These are phyloP conservation scores for Hydrolagus colliei DNA, from an alignment of 2,797 vertebrate genomes.

Conservation along the genomic window DNA sequence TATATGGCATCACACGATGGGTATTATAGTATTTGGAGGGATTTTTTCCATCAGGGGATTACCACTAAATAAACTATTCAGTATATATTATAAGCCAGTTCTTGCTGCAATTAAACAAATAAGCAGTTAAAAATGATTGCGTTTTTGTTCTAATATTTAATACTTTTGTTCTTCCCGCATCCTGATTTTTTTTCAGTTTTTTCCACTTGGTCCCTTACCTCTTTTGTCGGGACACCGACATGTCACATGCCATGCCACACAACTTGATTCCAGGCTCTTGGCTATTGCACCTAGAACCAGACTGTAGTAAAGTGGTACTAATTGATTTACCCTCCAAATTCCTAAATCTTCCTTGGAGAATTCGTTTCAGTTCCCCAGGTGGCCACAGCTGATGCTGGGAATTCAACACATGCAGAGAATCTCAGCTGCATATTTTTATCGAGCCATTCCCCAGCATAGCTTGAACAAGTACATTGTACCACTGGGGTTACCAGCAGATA, in stretches of 20 bases:
- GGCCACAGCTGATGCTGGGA: neutral
- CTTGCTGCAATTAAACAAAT: neutral
- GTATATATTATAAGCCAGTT: constrained; percentile 31
- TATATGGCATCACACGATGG: constrained; percentile 30
- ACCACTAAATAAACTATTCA: constrained; percentile 33
- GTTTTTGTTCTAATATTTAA: neutral
- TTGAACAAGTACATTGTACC: neutral
- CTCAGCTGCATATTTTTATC: neutral
- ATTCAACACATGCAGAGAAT: neutral
- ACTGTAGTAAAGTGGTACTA: neutral
- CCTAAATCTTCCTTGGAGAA: neutral
- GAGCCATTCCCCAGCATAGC: neutral
- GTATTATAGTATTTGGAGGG: constrained; percentile 22
- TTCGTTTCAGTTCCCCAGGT: neutral
- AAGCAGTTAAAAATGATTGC: neutral
- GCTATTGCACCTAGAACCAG: neutral
- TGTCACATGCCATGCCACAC: neutral
- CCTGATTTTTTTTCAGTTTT: neutral
- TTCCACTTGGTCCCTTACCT: neutral
- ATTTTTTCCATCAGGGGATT: constrained; percentile 8
- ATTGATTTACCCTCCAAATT: neutral
- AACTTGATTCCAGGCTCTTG: neutral
- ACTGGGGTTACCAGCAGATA: neutral
- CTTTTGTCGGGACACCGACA: neutral
- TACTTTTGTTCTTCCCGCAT: neutral